phyloP scores from a whole-genome alignment of 2,888 invertebrate genomes.

The Drosophila vallismaia region DNA sequence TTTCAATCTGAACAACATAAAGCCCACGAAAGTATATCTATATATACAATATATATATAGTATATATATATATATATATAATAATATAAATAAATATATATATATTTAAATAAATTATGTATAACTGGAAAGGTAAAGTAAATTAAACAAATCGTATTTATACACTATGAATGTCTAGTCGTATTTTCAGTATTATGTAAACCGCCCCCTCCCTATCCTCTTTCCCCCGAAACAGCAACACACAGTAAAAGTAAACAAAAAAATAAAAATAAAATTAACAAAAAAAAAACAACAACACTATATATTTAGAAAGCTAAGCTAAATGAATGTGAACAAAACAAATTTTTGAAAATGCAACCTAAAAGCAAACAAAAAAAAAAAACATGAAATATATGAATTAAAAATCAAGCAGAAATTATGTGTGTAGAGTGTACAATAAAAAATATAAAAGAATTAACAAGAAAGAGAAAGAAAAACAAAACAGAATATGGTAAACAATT shows the following conservation, averaged over 20 bases:
- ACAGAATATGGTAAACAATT: conserved; percentile 70
- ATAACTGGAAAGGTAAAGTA: conserved; percentile 54
- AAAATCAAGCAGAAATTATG: conserved; percentile 56
- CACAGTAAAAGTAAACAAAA: conserved; percentile 29
- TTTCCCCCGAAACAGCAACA: conserved; percentile 30
- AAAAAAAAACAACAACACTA: conserved; percentile 23
- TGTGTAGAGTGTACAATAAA: conserved; percentile 78
- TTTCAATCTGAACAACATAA: conserved; percentile 74
- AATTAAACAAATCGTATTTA: conserved; percentile 70
- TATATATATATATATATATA: conserved; percentile 52
- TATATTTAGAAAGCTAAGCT: conserved; percentile 40
- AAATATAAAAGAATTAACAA: conserved; percentile 43
- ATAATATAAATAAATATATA: conserved; percentile 39
- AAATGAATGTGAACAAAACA: conserved; percentile 57
- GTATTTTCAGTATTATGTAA: conserved; percentile 84
- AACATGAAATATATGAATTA: conserved; percentile 48
- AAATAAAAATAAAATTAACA: conserved; percentile 18
- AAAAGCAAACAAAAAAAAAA: conserved; percentile 51
- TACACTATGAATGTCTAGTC: conserved; percentile 83
- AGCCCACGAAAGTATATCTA: conserved; percentile 68
- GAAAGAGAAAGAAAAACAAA: conserved; percentile 32
- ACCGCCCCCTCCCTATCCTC: conserved; percentile 12
- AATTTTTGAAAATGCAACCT: conserved; percentile 64
- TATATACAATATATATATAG: conserved; percentile 40
- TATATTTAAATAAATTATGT: conserved; percentile 51